Conservation (phyloP, 35 echinoderm and acorn worm species). For the Lytechinus pictus region DNA sequence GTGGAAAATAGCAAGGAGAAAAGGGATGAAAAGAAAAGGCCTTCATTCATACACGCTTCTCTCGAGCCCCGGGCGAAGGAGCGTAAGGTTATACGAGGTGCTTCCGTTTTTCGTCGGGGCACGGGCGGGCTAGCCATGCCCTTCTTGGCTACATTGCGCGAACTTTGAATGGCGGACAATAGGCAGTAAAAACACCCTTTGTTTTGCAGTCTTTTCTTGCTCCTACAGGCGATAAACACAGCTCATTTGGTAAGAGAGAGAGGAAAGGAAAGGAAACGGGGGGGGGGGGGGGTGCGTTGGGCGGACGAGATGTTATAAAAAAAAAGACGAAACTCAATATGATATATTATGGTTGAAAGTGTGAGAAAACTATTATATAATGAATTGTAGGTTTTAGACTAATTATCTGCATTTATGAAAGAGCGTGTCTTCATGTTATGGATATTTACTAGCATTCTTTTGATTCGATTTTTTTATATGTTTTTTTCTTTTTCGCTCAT, state of each 20-base stretch:
- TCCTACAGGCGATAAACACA: constrained; percentile 8
- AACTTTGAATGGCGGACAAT: not conserved
- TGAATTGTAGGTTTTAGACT: too few relatives aligned
- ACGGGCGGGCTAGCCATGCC: constrained; percentile 4
- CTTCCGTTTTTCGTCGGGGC: constrained; percentile 7
- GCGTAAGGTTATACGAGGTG: not conserved
- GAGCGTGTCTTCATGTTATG: too few relatives aligned
- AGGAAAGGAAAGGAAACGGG: not conserved
- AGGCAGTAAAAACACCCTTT: not conserved
- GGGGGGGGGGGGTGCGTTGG: too few relatives aligned
- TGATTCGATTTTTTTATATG: too few relatives aligned
- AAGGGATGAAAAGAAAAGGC: not conserved
- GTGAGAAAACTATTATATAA: too few relatives aligned
- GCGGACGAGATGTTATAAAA: not conserved
- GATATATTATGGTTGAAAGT: too few relatives aligned
- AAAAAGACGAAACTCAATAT: not conserved
- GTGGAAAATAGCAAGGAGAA: not conserved
- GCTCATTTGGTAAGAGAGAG: not conserved
- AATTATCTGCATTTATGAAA: too few relatives aligned
- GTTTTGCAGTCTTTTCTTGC: not conserved
- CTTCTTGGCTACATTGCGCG: not conserved
- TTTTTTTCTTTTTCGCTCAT: too few relatives aligned
- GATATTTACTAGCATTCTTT: too few relatives aligned
- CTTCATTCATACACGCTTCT: not conserved
- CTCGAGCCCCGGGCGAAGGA: not conserved